A percentile compares a stretch with the other conserved stretches of the same genome.
phyloP scores from a whole-genome alignment of 2,113 vertebrate genomes.

The Chaenocephalus aceratus region DNA sequence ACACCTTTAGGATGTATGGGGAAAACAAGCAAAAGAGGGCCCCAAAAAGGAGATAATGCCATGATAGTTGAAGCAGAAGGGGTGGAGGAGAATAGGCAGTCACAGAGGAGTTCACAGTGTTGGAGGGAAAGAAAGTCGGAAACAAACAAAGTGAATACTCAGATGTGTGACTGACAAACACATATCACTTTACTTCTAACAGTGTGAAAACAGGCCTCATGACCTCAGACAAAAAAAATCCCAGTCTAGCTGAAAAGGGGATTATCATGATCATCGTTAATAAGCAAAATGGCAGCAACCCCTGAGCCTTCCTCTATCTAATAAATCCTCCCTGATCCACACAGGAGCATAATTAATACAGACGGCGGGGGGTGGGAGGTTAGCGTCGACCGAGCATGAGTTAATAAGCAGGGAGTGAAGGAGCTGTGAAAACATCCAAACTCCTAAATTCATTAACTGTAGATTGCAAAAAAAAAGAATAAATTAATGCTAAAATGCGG shows the following conservation, averaged over 20 bases:
- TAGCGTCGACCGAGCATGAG: constrained; percentile 43
- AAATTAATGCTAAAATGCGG: background rate
- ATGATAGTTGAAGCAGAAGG: background rate
- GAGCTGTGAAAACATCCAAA: constrained; percentile 44
- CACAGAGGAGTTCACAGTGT: background rate
- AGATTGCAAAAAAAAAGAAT: background rate
- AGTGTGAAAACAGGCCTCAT: constrained; percentile 22
- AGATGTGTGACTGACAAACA: background rate
- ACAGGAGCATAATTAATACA: constrained; percentile 77
- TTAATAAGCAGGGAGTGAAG: constrained; percentile 60
- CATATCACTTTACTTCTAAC: constrained; percentile 36
- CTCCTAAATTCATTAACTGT: constrained; percentile 13
- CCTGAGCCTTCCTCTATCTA: constrained; percentile 74
- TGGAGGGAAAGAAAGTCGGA: background rate
- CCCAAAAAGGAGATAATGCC: background rate
- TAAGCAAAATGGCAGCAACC: constrained; percentile 74
- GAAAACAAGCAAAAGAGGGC: background rate
- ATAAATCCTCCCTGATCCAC: constrained; percentile 79
- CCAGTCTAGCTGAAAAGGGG: constrained; percentile 66
- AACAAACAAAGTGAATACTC: background rate
- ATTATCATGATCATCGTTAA: constrained; percentile 80
- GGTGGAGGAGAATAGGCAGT: background rate
- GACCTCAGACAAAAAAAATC: constrained; percentile 54
- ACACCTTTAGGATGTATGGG: background rate
- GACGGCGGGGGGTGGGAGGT: constrained; percentile 62